phyloP scores from a whole-genome alignment of 2,113 vertebrate species.

The Varanus komodoensis region DNA sequence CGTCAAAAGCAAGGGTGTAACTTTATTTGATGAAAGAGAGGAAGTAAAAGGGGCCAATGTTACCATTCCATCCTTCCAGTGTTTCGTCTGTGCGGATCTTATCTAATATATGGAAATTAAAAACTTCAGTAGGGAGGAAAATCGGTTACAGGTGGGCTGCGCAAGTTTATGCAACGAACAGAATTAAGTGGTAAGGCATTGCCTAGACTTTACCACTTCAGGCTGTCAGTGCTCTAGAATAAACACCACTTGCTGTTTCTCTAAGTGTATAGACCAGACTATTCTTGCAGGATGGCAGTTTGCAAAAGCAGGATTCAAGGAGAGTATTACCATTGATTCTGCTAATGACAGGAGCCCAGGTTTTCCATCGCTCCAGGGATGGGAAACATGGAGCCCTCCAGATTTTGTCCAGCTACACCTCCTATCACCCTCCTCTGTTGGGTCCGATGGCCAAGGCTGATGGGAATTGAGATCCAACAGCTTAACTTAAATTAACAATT shows the following conservation, averaged over 20 bases:
- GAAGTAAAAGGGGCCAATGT: neutral
- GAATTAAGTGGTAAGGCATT: neutral
- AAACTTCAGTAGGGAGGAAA: neutral
- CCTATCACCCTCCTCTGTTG: no score
- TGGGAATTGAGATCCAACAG: no score
- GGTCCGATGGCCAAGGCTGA: no score
- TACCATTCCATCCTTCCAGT: neutral
- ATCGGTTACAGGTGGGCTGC: neutral
- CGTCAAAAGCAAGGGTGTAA: neutral
- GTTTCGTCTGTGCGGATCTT: neutral
- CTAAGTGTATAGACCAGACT: neutral
- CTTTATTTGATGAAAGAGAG: slow-evolving; percentile 23
- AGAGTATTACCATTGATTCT: no score
- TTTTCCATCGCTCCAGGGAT: no score
- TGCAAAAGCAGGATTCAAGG: no score
- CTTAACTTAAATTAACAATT: no score
- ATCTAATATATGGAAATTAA: neutral
- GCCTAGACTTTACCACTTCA: no score
- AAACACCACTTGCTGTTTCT: neutral
- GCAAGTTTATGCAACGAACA: neutral
- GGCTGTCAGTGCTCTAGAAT: neutral
- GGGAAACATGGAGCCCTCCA: no score
- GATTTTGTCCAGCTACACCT: no score
- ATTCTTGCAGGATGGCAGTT: neutral
- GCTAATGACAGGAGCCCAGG: no score